These are phyloP conservation scores for Pyrgus malvae DNA, from an alignment of 2,888 invertebrate species.

Conservation along the genomic window DNA sequence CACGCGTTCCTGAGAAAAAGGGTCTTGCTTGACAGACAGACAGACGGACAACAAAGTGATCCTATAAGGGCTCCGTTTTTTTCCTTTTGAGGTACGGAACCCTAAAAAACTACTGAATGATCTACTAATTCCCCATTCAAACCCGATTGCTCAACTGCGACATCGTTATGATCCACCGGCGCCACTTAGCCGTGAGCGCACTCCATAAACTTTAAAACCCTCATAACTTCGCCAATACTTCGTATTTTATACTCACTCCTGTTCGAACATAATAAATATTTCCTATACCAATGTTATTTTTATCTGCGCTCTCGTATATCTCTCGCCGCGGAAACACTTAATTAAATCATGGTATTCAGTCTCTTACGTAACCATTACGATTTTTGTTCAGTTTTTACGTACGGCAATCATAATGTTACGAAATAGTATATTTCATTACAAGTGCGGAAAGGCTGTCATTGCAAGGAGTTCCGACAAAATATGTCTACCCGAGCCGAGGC, in stretches of 20 bases:
- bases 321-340: slow-evolving; percentile 29
- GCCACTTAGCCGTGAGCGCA: background rate
- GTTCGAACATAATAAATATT: slow-evolving; percentile 28
- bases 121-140: too few relatives aligned
- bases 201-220: slow-evolving; percentile 5
- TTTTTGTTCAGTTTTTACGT: slow-evolving; percentile 3
- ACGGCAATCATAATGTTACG: background rate
- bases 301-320: slow-evolving; percentile 24
- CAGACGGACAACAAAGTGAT: too few relatives aligned
- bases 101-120: too few relatives aligned
- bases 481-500: too few relatives aligned
- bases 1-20: too few relatives aligned
- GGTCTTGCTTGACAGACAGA: too few relatives aligned
- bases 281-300: slow-evolving; percentile 29
- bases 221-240: slow-evolving; percentile 17
- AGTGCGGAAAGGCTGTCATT: too few relatives aligned
- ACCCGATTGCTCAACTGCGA: too few relatives aligned
- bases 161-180: background rate
- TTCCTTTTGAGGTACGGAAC: too few relatives aligned
- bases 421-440: too few relatives aligned
- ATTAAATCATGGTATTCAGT: slow-evolving; percentile 26
- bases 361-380: slow-evolving; percentile 17
- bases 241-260: slow-evolving; percentile 20
- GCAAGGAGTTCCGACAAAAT: too few relatives aligned
- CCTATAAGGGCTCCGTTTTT: too few relatives aligned